Conservation (phyloP, 2,113 vertebrate genomes). For the Mustela nigripes region DNA sequence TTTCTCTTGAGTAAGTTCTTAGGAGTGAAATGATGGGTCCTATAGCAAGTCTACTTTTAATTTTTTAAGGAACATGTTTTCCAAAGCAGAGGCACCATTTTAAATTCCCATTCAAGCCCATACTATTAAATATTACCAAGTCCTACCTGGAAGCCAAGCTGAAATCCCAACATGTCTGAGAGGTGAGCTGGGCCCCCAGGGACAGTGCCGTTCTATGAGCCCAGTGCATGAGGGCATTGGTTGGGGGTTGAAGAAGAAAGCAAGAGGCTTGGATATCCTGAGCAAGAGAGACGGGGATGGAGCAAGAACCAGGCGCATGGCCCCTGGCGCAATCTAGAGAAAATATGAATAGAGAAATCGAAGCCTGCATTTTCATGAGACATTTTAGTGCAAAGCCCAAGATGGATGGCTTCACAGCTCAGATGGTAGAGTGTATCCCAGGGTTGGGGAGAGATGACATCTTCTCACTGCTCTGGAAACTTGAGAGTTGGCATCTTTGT, state of each 20-base stretch:
- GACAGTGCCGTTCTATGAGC: not conserved
- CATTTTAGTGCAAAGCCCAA: not conserved
- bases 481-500: not conserved
- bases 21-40: constrained; percentile 31
- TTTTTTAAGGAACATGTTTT: constrained; percentile 61
- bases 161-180: not conserved
- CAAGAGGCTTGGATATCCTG: not conserved
- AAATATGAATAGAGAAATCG: not conserved
- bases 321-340: not conserved
- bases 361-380: not conserved
- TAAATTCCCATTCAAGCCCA: not conserved
- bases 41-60: constrained; percentile 66
- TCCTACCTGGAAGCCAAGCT: not conserved
- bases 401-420: not conserved
- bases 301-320: not conserved
- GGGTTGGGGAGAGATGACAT: not conserved
- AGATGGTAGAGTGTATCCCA: not conserved
- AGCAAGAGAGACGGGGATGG: not conserved
- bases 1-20: constrained; percentile 67
- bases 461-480: not conserved
- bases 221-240: not conserved
- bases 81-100: constrained; percentile 37
- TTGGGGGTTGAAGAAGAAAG: not conserved
- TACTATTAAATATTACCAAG: not conserved
- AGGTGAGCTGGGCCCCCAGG: not conserved